phyloP scores from a whole-genome alignment of 2,797 vertebrate genomes.

The Salmo trutta region DNA sequence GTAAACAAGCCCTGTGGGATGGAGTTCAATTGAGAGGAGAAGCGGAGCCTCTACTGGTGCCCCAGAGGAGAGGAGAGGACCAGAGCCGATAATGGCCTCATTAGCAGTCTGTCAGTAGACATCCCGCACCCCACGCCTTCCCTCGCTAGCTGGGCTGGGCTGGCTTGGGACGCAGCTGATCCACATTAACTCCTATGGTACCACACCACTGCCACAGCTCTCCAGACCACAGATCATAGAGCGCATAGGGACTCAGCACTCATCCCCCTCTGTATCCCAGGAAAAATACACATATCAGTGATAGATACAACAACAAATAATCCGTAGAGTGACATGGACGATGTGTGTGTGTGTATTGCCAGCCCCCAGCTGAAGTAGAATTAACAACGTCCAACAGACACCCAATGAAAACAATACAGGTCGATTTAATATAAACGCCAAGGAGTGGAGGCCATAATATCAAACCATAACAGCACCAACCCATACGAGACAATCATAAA shows the following conservation, averaged over 20 bases:
- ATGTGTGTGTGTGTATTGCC: constrained; percentile 12
- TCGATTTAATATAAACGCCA: constrained; percentile 82
- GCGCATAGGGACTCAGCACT: background rate
- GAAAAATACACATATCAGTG: background rate
- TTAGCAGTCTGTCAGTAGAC: constrained; percentile 83
- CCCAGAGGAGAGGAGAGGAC: constrained; percentile 67
- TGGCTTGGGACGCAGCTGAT: background rate
- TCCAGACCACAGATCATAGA: background rate
- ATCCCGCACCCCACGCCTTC: constrained; percentile 55
- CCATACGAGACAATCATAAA: constrained; percentile 82
- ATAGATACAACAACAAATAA: too few relatives aligned
- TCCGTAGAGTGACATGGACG: too few relatives aligned
- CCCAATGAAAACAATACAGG: constrained; percentile 76
- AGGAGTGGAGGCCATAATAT: constrained; percentile 78
- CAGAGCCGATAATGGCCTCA: constrained; percentile 81
- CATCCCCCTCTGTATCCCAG: background rate
- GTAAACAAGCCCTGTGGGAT: constrained; percentile 80
- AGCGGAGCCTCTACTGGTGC: constrained; percentile 65
- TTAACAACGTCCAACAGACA: constrained; percentile 74
- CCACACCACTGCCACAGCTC: background rate
- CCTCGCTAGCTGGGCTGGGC: constrained; percentile 39
- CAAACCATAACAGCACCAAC: constrained; percentile 72
- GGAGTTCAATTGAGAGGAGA: constrained; percentile 77
- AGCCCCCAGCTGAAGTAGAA: constrained; percentile 59
- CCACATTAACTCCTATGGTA: constrained; percentile 54